Conservation (phyloP, 2,797 vertebrate species). For the Sciurus carolinensis region DNA sequence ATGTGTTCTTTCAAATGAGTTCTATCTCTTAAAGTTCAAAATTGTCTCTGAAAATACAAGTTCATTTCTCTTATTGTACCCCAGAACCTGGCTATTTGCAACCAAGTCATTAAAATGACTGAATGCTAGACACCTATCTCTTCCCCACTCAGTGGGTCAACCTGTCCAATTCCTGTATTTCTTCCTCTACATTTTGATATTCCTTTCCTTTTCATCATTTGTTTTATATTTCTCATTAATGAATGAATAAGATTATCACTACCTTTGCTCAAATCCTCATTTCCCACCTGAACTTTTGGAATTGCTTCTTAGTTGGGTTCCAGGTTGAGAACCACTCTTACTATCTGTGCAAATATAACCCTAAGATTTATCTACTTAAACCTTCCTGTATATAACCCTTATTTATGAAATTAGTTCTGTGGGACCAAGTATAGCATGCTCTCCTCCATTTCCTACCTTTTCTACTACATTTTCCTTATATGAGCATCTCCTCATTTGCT, state of each 20-base stretch:
- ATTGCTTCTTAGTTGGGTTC: background rate
- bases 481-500: background rate
- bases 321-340: background rate
- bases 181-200: background rate
- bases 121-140: background rate
- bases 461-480: background rate
- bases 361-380: background rate
- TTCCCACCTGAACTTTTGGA: constrained; percentile 33
- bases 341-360: background rate
- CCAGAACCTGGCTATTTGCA: background rate
- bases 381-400: background rate
- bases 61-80: background rate
- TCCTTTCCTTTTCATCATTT: background rate
- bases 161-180: background rate
- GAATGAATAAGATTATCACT: background rate
- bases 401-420: background rate
- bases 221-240: background rate
- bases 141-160: background rate
- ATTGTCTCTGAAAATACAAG: background rate
- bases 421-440: background rate
- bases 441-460: background rate
- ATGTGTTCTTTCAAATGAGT: constrained; percentile 23
- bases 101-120: background rate
- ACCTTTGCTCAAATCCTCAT: constrained; percentile 15
- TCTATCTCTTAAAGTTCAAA: background rate